Conservation (phyloP, 2,797 vertebrate genomes). For the Molossus molossus region DNA sequence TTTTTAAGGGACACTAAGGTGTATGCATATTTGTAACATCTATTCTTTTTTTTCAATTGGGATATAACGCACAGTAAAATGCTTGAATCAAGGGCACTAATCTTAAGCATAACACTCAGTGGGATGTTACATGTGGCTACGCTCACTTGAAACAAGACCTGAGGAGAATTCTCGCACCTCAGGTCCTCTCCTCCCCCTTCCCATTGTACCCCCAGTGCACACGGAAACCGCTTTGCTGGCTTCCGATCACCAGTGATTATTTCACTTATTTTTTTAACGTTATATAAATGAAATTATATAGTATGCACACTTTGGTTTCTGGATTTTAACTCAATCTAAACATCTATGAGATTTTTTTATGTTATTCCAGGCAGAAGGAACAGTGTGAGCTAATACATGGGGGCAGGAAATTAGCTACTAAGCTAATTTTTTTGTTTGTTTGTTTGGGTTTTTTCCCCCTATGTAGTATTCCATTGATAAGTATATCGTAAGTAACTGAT, state of each 20-base stretch:
- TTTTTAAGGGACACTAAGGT: background rate
- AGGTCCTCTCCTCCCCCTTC: background rate
- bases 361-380: background rate
- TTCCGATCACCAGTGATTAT: background rate
- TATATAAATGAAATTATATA: background rate
- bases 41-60: background rate
- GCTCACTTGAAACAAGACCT: background rate
- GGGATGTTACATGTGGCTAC: background rate
- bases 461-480: background rate
- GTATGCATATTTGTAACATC: background rate
- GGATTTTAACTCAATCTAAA: background rate
- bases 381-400: too few species aligned
- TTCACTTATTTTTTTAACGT: constrained; percentile 22
- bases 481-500: background rate
- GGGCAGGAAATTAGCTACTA: too few species aligned
- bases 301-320: background rate
- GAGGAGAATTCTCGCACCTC: background rate
- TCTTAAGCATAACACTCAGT: background rate
- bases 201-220: background rate
- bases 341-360: constrained; percentile 8
- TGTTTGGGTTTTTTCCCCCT: background rate
- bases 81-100: background rate
- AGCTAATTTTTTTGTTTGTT: background rate
- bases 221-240: background rate
- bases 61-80: background rate